These are phyloP conservation scores for Picus viridis DNA, from an alignment of 2,797 vertebrate species.

Conservation along the genomic window DNA sequence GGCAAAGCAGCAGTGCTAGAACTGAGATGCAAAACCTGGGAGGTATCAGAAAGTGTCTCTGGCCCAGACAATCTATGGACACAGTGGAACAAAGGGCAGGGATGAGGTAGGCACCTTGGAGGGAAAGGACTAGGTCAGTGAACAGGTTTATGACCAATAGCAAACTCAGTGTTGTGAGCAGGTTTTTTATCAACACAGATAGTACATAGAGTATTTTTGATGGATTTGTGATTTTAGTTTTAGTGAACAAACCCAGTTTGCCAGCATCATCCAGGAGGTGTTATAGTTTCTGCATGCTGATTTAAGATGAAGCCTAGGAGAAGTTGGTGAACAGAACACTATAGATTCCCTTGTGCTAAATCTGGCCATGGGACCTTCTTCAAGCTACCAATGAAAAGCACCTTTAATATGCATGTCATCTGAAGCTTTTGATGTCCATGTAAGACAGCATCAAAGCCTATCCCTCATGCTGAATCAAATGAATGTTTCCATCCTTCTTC, in stretches of 20 bases:
- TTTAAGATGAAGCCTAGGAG: neutral
- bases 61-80: neutral
- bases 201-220: neutral
- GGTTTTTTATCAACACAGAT: neutral
- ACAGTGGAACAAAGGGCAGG: neutral
- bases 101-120: neutral
- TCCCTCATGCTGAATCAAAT: neutral
- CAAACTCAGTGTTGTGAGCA: neutral
- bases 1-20: neutral
- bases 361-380: constrained; percentile 31
- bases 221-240: neutral
- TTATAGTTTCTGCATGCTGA: neutral
- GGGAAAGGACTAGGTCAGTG: neutral
- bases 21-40: neutral
- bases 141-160: neutral
- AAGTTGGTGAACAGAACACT: neutral
- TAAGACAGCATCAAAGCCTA: constrained; percentile 55
- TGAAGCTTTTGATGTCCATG: constrained; percentile 47
- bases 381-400: constrained; percentile 33
- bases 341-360: neutral
- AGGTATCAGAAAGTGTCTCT: neutral
- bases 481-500: constrained; percentile 14
- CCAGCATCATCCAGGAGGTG: accelerated
- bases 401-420: constrained; percentile 47
- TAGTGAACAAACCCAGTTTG: neutral